Evolutionary conservation across 2,797 vertebrate species (phyloP).

Genomic region (Lagodon rhomboides): DNA sequence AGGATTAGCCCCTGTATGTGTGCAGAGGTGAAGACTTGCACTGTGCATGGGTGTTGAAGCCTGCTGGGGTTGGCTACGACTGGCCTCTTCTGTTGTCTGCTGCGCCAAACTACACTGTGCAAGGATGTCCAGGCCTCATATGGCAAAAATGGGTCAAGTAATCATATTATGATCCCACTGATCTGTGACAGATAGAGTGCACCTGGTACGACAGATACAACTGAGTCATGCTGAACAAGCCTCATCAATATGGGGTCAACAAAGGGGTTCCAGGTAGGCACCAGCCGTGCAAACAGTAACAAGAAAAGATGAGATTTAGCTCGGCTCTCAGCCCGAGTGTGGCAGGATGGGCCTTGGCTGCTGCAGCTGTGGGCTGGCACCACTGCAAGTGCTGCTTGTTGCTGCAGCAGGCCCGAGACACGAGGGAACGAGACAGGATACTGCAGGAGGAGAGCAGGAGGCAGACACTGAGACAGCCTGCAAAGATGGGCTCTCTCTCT

Average conservation of each 20-base stretch:
- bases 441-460: conserved; percentile 62
- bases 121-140: conserved; percentile 50
- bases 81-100: conserved; percentile 41
- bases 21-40: conserved; percentile 57
- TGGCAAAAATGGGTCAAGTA: conserved; percentile 62
- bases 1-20: conserved; percentile 61
- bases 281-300: conserved; percentile 1
- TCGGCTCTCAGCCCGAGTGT: conserved; percentile 43
- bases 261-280: conserved; percentile 9
- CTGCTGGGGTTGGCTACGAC: conserved; percentile 41
- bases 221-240: conserved; percentile 47
- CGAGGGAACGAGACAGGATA: conserved; percentile 60
- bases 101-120: conserved; percentile 37
- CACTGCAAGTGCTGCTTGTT: conserved; percentile 67
- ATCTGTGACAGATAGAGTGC: conserved; percentile 50
- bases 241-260: background rate
- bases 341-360: conserved; percentile 56
- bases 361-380: conserved; percentile 63
- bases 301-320: conserved; percentile 32
- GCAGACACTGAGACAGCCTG: conserved; percentile 27
- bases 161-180: conserved; percentile 53
- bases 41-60: conserved; percentile 45
- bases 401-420: conserved; percentile 66
- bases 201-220: conserved; percentile 50
- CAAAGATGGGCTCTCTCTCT: conserved; percentile 23